Evolutionary conservation across 2,113 vertebrate genomes (phyloP), one percentile per base, ranked within the genome.

Genomic region (Gambusia affinis): DNA sequence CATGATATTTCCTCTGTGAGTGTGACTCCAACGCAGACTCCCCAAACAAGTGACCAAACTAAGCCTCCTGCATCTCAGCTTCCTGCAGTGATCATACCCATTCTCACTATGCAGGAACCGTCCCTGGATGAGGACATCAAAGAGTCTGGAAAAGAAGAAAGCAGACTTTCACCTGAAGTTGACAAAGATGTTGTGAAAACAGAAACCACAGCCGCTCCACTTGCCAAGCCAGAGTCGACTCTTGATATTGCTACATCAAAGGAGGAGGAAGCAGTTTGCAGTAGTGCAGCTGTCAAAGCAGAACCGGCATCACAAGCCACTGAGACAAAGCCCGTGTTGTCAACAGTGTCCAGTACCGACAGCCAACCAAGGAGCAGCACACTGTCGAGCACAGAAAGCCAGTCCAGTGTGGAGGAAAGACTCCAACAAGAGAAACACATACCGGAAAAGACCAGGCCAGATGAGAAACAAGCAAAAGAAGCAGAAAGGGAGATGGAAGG

Each of bases 401-500:
- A 90, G 47, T 81, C 78, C 54, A 90, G 76, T 62, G 39, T 78
- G 60, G 90, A 90, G 47, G 85, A 91, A 72, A 44, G 78, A 2
- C 64, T 76, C 12, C 85, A 70, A 24, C 73, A 66, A 54, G 89
- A 94, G 42, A 87, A 64, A 75, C 65, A 35, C 28, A 57, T 44
- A 10, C 62, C 22, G 0, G 82, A 79, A 44, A 77, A 70, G 68
- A 70, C 67, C 62, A 85, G 78, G 69, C 78, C 72, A 12, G 72
- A 83, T 11, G 86, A 89, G 28, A 93, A 92, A 84, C 80, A 73
- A 57, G 90, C 54, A 24, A 95, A 95, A 35, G 93, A 95, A 76
- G 85, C 92, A 28, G 90, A 92, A 72, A 82, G 91, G 69, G 94
- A 95, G 81, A 92, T 87, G 87, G 94, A 94, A 74, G 87, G 91